Evolutionary conservation across 1,140 invertebrate species (phyloP).

Genomic region (Procambarus clarkii): DNA sequence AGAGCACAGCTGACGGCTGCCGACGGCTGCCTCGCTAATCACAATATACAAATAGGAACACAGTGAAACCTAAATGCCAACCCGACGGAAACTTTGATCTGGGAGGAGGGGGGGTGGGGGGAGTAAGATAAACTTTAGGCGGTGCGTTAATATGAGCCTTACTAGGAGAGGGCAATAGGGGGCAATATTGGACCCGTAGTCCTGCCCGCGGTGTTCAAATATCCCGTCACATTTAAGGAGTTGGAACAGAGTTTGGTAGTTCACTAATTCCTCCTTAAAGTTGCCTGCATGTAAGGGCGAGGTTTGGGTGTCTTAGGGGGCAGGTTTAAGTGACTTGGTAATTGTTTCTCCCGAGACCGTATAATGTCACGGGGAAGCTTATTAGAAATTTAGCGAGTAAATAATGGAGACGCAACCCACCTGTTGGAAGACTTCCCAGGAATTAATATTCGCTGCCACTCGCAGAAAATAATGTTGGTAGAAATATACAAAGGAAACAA

Average conservation of each 20-base stretch:
- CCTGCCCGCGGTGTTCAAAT: not conserved
- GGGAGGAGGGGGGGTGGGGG: not conserved
- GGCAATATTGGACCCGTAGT: not conserved
- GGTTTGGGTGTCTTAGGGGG: not conserved
- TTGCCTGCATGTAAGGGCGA: not conserved
- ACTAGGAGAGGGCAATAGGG: not conserved
- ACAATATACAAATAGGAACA: not conserved
- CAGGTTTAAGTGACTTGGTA: not conserved
- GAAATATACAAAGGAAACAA: no score
- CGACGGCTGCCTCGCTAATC: no score
- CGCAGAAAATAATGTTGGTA: no score
- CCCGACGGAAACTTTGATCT: not conserved
- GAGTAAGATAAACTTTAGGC: not conserved
- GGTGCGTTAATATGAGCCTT: not conserved
- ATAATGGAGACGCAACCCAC: not conserved
- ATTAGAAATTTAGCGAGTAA: not conserved
- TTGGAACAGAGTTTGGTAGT: not conserved
- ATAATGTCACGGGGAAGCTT: not conserved
- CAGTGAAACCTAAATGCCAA: not conserved
- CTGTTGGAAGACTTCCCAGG: no score
- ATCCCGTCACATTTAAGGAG: not conserved
- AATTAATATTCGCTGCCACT: no score
- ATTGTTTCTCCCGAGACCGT: not conserved
- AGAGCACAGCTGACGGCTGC: no score
- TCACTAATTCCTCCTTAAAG: not conserved